A percentile compares a stretch with the other conserved stretches of the same genome.
Conservation (phyloP, 2,888 invertebrate genomes). For the Tachina lurida region DNA sequence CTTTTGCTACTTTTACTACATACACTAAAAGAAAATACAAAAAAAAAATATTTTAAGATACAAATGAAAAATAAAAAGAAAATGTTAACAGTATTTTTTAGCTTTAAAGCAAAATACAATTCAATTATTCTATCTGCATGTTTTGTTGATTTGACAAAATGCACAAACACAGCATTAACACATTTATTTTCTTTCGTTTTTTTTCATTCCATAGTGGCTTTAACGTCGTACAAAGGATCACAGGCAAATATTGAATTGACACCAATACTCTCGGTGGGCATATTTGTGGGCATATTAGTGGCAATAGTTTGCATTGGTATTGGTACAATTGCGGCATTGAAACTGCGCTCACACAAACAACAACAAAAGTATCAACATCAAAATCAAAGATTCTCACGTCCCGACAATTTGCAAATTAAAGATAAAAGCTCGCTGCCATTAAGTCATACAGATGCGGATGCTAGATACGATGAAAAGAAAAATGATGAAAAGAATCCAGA, state of each 20-base stretch:
- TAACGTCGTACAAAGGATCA: slow-evolving; percentile 83
- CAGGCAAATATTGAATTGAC: slow-evolving; percentile 84
- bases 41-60: not conserved
- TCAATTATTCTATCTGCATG: slow-evolving; percentile 19
- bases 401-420: slow-evolving; percentile 86
- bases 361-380: slow-evolving; percentile 82
- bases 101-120: slow-evolving; percentile 26
- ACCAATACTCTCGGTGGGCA: slow-evolving; percentile 84
- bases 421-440: slow-evolving; percentile 88
- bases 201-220: slow-evolving; percentile 77
- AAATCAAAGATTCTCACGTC: slow-evolving; percentile 85
- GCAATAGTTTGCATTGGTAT: slow-evolving; percentile 83
- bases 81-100: not conserved
- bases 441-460: slow-evolving; percentile 87
- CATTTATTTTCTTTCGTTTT: slow-evolving; percentile 15
- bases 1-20: not conserved
- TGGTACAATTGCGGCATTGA: slow-evolving; percentile 82
- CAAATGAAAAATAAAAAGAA: not conserved
- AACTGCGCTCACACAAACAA: slow-evolving; percentile 82
- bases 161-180: slow-evolving; percentile 2
- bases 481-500: slow-evolving; percentile 94
- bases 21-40: not conserved
- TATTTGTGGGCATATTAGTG: slow-evolving; percentile 83
- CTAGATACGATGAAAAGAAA: slow-evolving; percentile 78
- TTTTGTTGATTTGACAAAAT: not conserved